Conservation (phyloP, 2,797 vertebrate species). For the Champsocephalus esox region DNA sequence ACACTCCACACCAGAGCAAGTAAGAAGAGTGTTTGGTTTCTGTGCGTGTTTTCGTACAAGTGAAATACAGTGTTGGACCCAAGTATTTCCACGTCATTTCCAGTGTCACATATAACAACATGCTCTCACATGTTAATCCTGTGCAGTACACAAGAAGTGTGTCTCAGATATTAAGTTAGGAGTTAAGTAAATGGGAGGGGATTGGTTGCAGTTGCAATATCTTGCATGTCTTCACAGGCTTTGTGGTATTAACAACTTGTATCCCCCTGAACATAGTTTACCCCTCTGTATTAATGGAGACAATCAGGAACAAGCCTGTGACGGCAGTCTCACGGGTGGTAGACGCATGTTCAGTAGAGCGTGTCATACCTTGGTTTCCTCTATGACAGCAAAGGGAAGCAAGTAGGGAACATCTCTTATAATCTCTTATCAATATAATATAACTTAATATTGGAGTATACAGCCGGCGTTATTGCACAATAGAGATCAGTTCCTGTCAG, state of each 20-base stretch:
- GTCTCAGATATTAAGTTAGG: slow-evolving; percentile 4
- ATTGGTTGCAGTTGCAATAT: neutral
- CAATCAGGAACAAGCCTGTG: neutral
- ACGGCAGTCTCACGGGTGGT: neutral
- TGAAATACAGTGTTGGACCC: neutral
- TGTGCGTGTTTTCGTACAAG: neutral
- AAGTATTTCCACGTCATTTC: slow-evolving; percentile 2
- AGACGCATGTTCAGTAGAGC: neutral
- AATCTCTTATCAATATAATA: neutral
- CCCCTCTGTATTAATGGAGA: neutral
- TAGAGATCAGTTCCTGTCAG: neutral
- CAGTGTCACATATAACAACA: neutral
- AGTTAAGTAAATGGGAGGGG: neutral
- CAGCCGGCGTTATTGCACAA: neutral
- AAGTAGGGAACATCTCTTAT: too few relatives aligned
- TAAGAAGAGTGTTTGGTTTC: slow-evolving; percentile 76
- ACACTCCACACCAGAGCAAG: slow-evolving; percentile 93
- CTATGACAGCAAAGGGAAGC: neutral
- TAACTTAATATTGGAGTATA: neutral
- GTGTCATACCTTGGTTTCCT: neutral
- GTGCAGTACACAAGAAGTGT: neutral
- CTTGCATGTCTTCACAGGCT: neutral
- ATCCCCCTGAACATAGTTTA: neutral
- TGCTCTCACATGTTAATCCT: neutral
- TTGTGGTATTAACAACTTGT: neutral